Evolutionary conservation across 2,113 vertebrate species (phyloP), one percentile per base, ranked within the genome.

Genomic region (Madoqua kirkii): DNA sequence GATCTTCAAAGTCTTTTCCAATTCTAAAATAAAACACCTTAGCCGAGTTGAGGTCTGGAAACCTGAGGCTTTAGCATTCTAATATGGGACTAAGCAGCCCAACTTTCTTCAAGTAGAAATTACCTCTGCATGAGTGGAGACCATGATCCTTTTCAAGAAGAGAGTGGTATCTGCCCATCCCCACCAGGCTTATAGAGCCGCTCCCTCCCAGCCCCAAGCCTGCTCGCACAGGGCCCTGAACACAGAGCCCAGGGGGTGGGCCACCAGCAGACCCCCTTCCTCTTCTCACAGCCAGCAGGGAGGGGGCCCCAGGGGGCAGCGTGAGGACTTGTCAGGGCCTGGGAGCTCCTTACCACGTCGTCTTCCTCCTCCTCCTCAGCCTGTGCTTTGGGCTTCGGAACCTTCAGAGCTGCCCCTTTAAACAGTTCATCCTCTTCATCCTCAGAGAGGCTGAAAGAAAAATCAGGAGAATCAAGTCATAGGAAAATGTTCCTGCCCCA

Each of bases 311-410:
- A 31, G 48, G 45, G 17, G 57, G 85, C 12, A 8, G 87, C 4
- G 7, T 52, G 86, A 87, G 79, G 86, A 87, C 50, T 3, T 5
- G 48, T 90, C 93, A 95, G 88, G n/a, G 79, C 60, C 71, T 8
- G 83, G 45, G 83, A 76, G 81, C 21, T 98, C 97, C 99, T 97
- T 98, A 99, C 99, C 99, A 99, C 98, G 97, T 99, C 99, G 1
- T 99, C 99, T 97, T 99, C 99, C 78, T 99, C 99, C 40, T 99
- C 99, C 52, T 99, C 99, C n/a, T 99, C 98, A 10, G 97, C 67
- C 17, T 94, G 87, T 89, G 91, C 93, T 82, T 1, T 97, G 86
- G 98, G 87, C 76, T 96, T 98, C 1, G 64, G 57, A 10, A 93
- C 54, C 96, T 98, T 98, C 10, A 23, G 97, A 97, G 98, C 54